phyloP scores from a whole-genome alignment of 2,888 invertebrate species.

The Orthonychiurus folsomi region DNA sequence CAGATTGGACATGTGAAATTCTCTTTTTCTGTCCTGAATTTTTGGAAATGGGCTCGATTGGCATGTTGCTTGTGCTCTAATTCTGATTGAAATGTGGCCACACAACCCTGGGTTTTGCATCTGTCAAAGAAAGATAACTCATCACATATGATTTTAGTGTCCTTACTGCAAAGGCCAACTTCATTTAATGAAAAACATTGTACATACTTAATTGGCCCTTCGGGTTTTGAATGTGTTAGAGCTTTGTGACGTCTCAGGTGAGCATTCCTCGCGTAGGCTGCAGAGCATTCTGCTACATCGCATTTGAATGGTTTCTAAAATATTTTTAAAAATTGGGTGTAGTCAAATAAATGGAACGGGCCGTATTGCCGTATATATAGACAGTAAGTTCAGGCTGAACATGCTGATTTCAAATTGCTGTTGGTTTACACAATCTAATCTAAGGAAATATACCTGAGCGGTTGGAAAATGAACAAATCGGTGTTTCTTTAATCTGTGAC shows the following conservation, averaged over 20 bases:
- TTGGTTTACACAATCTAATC: too few species aligned
- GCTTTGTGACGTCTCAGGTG: background rate
- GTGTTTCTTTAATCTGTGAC: too few species aligned
- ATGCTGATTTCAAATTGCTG: too few species aligned
- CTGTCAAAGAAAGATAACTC: background rate
- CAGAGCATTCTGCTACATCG: background rate
- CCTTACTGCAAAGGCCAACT: too few species aligned
- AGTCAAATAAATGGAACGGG: too few species aligned
- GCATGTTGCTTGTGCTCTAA: background rate
- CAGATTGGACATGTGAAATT: background rate
- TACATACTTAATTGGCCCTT: background rate
- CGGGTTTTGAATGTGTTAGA: background rate
- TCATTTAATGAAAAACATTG: too few species aligned
- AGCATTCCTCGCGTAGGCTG: background rate
- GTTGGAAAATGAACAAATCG: too few species aligned
- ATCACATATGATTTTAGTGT: too few species aligned
- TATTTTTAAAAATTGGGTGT: background rate
- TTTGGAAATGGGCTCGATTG: background rate
- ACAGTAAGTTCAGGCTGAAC: too few species aligned
- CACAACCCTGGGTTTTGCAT: background rate
- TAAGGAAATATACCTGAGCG: too few species aligned
- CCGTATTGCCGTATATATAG: too few species aligned
- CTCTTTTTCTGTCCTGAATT: background rate
- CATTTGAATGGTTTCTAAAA: background rate
- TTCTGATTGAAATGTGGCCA: background rate